Percentiles rank a stretch among this genome's conserved stretches.
phyloP scores from a whole-genome alignment of 2,113 vertebrate genomes.

The Myrmophylax atrothorax region DNA sequence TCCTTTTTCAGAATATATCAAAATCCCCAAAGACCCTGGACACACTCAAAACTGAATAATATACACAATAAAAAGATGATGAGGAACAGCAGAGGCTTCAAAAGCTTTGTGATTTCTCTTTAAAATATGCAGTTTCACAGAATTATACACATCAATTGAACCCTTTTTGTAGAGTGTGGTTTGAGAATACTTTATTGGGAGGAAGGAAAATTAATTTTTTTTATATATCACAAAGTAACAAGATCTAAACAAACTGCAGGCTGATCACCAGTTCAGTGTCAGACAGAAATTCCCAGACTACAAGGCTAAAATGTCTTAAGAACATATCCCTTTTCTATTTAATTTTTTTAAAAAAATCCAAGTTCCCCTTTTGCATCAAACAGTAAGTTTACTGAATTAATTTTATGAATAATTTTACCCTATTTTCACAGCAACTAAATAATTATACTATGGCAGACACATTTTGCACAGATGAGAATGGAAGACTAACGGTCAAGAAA shows the following conservation, averaged over 20 bases:
- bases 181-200: not conserved
- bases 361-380: not conserved
- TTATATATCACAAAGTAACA: not conserved
- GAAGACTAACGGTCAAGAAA: constrained; percentile 51
- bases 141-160: not conserved
- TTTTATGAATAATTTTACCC: not conserved
- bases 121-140: not conserved
- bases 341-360: not conserved
- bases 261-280: not conserved
- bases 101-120: not conserved
- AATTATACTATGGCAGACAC: not conserved
- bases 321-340: not conserved
- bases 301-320: not conserved
- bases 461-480: constrained; percentile 37
- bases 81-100: not conserved
- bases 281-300: constrained; percentile 32
- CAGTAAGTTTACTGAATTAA: not conserved
- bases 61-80: not conserved
- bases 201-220: not conserved
- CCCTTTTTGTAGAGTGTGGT: not conserved
- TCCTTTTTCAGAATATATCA: not conserved
- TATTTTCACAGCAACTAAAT: not conserved
- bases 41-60: not conserved
- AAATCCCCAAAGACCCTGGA: not conserved
- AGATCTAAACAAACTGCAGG: not conserved